Base-by-base conservation (phyloP, 30 jellyfish, hydroid and myxozoan genomes). In the Chrysaora quinquecirrha region DNA sequence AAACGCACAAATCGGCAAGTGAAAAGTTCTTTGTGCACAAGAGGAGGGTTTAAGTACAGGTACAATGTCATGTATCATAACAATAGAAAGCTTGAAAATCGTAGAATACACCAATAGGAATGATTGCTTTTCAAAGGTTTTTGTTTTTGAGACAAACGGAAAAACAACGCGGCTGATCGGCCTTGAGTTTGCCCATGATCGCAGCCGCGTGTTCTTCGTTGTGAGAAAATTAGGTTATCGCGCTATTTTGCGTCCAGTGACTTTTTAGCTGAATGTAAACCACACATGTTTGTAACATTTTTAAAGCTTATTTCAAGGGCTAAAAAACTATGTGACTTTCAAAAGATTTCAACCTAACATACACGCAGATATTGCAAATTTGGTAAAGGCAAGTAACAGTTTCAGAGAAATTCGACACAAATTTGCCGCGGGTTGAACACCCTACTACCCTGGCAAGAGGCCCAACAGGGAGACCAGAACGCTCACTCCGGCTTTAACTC, bases 1-100 rank as follows among this genome's bases (percentile, higher is more conserved):
- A 60, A 6, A 66, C 64, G 34, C 78, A 12, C 78, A 7, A 66
- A 66, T 66, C 78, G 64, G 34, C 60, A 66, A 24, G 34, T 66
- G 64, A 66, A 21, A 66, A 12, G 18, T 66, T 21, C 20, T 66
- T 28, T 66, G 30, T 21, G 66, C 18, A 66, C 65, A 28, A 66
- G 56, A 64, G 27, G 78, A n/a, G 60, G 20, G 78, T 64, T 66
- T 66, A 66, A 66, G 78, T 66, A 66, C 78, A 66, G 60, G 60
- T 21, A 66, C 62, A 66, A 66, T 66, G 25, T 66, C 22, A 18
- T 66, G 62, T 66, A 28, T 66, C 56, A n/a, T 66, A 30, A 16
- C 62, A 28, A 66, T 6, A 21, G 78, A 66, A 66, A 66, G 56
- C 60, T 66, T 66, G 62, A 66, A 66, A 66, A 66, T 66, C 33